A percentile compares a stretch with the other conserved stretches of the same genome.
Evolutionary conservation across 1,140 invertebrate species (phyloP).

Genomic region (Dendroctonus valens): DNA sequence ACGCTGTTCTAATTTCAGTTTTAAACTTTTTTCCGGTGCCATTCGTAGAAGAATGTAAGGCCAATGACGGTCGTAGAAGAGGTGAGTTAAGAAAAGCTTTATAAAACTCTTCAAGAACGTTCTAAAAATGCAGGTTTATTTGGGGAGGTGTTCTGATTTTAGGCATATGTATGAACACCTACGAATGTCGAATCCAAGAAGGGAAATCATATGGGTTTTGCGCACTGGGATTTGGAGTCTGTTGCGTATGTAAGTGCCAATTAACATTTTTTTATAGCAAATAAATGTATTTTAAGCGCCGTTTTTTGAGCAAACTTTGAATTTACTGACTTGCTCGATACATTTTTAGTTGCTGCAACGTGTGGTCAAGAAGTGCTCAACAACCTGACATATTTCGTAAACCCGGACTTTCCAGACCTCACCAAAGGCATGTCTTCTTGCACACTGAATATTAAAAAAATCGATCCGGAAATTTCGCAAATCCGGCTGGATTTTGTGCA

Average conservation of each 20-base stretch:
- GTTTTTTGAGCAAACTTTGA: neutral
- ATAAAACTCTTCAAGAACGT: neutral
- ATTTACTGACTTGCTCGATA: neutral
- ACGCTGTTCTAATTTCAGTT: slow-evolving; percentile 53
- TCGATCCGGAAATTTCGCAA: slow-evolving; percentile 72
- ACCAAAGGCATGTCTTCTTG: slow-evolving; percentile 64
- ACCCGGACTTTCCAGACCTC: slow-evolving; percentile 76
- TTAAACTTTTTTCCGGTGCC: slow-evolving; percentile 77
- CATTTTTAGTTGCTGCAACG: slow-evolving; percentile 65
- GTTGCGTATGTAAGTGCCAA: slow-evolving; percentile 76
- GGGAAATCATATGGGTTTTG: slow-evolving; percentile 74
- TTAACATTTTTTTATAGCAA: too few relatives aligned
- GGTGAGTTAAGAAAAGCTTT: slow-evolving; percentile 44
- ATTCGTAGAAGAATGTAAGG: slow-evolving; percentile 72
- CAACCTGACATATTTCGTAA: slow-evolving; percentile 84
- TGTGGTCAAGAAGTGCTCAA: slow-evolving; percentile 74
- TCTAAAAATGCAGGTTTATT: neutral
- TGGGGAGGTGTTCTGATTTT: slow-evolving; percentile 24
- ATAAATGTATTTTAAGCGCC: too few relatives aligned
- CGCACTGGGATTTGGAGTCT: slow-evolving; percentile 83
- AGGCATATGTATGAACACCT: slow-evolving; percentile 77
- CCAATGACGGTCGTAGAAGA: slow-evolving; percentile 64
- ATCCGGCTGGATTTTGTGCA: slow-evolving; percentile 76
- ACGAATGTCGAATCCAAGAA: slow-evolving; percentile 76
- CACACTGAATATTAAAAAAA: slow-evolving; percentile 65